These are phyloP conservation scores for Eurosta solidaginis DNA, from an alignment of 1,140 invertebrate species.

Conservation along the genomic window DNA sequence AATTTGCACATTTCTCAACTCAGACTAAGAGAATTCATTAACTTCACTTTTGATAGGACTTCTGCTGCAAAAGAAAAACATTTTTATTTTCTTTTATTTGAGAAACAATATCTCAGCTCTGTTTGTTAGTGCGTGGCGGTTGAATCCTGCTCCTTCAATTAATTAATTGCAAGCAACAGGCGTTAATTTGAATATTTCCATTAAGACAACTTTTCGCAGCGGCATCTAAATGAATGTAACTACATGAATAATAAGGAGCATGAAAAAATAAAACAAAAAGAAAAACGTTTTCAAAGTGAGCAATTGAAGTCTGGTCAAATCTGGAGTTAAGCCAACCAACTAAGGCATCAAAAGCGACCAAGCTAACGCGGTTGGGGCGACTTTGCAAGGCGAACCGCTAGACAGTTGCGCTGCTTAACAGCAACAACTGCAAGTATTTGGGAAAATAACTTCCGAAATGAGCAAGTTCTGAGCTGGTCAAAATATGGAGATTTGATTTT, in stretches of 20 bases:
- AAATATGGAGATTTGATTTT: not conserved
- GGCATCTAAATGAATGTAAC: constrained; percentile 3
- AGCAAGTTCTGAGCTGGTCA: not conserved
- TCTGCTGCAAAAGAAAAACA: too few species aligned
- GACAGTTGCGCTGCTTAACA: not conserved
- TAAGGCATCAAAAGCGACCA: not conserved
- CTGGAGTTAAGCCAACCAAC: not conserved
- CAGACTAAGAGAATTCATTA: not conserved
- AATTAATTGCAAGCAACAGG: constrained; percentile 19
- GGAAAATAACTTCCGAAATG: not conserved
- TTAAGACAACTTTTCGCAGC: constrained; percentile 15
- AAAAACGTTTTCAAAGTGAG: not conserved
- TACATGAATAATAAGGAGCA: not conserved
- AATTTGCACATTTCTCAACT: not conserved
- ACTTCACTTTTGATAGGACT: not conserved
- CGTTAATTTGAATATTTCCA: constrained; percentile 28
- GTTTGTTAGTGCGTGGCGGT: not conserved
- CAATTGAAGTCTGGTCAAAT: not conserved
- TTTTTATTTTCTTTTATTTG: too few species aligned
- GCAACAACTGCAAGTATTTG: not conserved
- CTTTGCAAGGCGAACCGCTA: not conserved
- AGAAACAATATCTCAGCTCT: too few species aligned
- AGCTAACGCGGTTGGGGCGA: not conserved
- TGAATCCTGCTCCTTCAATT: not conserved
- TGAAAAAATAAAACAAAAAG: not conserved